Base-by-base conservation (phyloP, 2,888 invertebrate genomes). In the Imbricaverruca yamaguchii region DNA sequence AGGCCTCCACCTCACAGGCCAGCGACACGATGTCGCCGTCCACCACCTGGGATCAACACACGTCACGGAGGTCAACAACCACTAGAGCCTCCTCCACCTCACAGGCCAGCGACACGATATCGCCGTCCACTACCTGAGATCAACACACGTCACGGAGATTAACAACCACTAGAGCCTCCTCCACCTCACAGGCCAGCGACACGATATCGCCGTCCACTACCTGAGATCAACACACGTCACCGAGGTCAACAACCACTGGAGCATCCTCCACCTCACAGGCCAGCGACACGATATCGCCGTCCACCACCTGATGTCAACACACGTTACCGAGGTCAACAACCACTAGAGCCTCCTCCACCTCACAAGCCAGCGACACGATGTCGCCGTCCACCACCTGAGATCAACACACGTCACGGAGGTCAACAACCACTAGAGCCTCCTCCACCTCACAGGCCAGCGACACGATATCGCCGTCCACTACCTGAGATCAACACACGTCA, bases 361-460 rank as follows among this genome's bases (percentile, higher is more conserved):
- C 78, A 21, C 56, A 78, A 3, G 56, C 78, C 78, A 78, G 78
- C 23, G 78, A 78, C n/a, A 78, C 78, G 15, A 78, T 57, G 23
- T 78, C 78, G n/a, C 57, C 25, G 56, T 78, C 78, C 57, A 78
- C 78, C 57, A 78, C 57, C 78, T 78, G 53, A 7, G 23, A 23
- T 8, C 59, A 59, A 9, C n/a, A 8, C 18, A n/a, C 65, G 65
- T 65, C 18, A 18, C 18, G 12, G 18, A 9, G 61, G 18, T 8
- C 61, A 13, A 8, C 39, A 59, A 59, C 59, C 15, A 59, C 15
- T 15, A 59, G 59, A 39, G 78, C 78, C 78, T 78, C 78, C 56
- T 78, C 78, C 78, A 78, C 78, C n/a, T 57, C 78, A 21, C 56
- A 78, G 12, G 56, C 78, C 78, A 78, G 78, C 23, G 78, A 78